phyloP scores from a whole-genome alignment of 1,140 invertebrate species.

The Archivesica marissinica region DNA sequence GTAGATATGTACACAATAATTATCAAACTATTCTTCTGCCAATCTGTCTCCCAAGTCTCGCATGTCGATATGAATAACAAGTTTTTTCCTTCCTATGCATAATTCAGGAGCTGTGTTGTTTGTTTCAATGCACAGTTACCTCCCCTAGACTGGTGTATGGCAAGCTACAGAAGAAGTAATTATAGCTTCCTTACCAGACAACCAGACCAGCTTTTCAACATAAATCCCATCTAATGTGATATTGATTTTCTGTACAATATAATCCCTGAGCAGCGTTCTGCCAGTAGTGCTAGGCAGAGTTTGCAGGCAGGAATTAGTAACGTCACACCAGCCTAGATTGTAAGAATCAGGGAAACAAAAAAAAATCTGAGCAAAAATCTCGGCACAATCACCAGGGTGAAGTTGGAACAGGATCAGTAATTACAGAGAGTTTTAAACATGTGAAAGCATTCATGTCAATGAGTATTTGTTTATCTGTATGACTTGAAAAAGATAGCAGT shows the following conservation, averaged over 20 bases:
- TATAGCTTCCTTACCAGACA: constrained; percentile 51
- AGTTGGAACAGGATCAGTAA: constrained; percentile 22
- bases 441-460: constrained; percentile 45
- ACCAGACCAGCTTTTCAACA: constrained; percentile 61
- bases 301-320: constrained; percentile 53
- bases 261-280: constrained; percentile 41
- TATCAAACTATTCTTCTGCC: too few species aligned
- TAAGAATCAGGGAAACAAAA: not conserved
- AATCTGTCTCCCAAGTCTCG: constrained; percentile 16
- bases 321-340: constrained; percentile 41
- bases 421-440: constrained; percentile 44
- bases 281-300: constrained; percentile 14
- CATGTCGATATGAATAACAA: too few species aligned
- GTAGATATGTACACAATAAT: not conserved
- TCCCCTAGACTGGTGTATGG: constrained; percentile 46
- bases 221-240: constrained; percentile 64
- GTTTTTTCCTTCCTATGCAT: constrained; percentile 19
- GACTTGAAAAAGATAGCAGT: constrained; percentile 36
- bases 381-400: not conserved
- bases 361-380: constrained; percentile 23
- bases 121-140: constrained; percentile 11
- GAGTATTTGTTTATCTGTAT: constrained; percentile 37
- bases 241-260: constrained; percentile 61
- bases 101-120: constrained; percentile 20
- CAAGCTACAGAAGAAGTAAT: constrained; percentile 46